Conservation (phyloP, 2,797 vertebrate species). For the Galagoides demidoff region DNA sequence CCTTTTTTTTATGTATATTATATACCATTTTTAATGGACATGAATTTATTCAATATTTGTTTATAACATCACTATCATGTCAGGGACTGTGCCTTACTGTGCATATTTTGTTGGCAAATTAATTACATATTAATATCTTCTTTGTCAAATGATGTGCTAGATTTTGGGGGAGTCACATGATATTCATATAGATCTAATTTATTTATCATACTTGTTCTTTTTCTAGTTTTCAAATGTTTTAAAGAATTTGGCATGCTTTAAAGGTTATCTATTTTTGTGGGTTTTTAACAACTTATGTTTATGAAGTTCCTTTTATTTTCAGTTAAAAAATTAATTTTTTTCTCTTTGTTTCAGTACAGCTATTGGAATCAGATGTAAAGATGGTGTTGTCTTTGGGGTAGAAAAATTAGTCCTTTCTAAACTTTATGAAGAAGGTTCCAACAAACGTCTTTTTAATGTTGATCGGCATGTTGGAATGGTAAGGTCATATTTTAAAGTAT, state of each 20-base stretch:
- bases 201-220: not conserved
- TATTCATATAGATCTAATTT: not conserved
- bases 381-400: constrained; percentile 97
- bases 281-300: not conserved
- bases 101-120: constrained; percentile 36
- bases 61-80: not conserved
- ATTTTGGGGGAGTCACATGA: not conserved
- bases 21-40: constrained; percentile 13
- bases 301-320: constrained; percentile 51
- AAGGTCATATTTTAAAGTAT: constrained; percentile 76
- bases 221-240: constrained; percentile 50
- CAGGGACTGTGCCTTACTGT: not conserved
- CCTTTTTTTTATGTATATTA: not conserved
- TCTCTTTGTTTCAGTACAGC: constrained; percentile 92
- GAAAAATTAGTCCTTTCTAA: constrained; percentile 98
- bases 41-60: not conserved
- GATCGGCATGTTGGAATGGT: constrained; percentile 99
- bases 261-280: not conserved
- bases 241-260: not conserved
- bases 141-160: not conserved
- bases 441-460: constrained; percentile 99
- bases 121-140: not conserved
- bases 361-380: constrained; percentile 97
- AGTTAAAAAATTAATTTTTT: constrained; percentile 57
- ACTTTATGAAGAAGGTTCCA: constrained; percentile 98